Evolutionary conservation across 2,113 vertebrate genomes (phyloP).

Genomic region (Aplodontia rufa): DNA sequence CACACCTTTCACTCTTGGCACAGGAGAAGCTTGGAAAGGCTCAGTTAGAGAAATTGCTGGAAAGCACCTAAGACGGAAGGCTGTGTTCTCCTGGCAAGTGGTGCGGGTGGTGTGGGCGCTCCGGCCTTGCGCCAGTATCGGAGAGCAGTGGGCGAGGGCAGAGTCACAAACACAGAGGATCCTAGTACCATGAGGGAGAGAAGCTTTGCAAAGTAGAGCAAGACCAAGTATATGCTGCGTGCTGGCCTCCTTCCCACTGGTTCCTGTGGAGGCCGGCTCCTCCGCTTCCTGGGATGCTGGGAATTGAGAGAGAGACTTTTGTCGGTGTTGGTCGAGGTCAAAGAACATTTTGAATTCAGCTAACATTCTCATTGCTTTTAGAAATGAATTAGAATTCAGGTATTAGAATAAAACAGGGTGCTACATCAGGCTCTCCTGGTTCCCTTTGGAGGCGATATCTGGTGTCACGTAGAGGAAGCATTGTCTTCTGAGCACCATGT

Average conservation of each 20-base stretch:
- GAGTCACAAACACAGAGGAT: not conserved
- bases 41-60: slow-evolving; percentile 39
- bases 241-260: not conserved
- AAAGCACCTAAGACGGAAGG: not conserved
- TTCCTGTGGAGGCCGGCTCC: too few relatives aligned
- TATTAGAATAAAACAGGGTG: not conserved
- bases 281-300: not conserved
- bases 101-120: slow-evolving; percentile 20
- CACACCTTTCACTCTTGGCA: rapidly evolving
- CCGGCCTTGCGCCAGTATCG: not conserved
- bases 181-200: not conserved
- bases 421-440: not conserved
- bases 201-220: not conserved
- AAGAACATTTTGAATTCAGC: not conserved
- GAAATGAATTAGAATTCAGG: not conserved
- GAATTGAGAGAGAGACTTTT: not conserved
- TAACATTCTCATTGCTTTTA: not conserved
- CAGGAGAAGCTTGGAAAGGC: too few relatives aligned
- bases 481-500: not conserved
- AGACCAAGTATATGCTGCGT: not conserved
- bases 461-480: not conserved
- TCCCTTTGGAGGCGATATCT: not conserved
- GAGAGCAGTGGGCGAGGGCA: not conserved
- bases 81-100: slow-evolving; percentile 42
- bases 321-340: not conserved